A percentile compares a stretch with the other conserved stretches of the same genome.
phyloP scores from a whole-genome alignment of 2,797 vertebrate genomes.

The Onychomys torridus region DNA sequence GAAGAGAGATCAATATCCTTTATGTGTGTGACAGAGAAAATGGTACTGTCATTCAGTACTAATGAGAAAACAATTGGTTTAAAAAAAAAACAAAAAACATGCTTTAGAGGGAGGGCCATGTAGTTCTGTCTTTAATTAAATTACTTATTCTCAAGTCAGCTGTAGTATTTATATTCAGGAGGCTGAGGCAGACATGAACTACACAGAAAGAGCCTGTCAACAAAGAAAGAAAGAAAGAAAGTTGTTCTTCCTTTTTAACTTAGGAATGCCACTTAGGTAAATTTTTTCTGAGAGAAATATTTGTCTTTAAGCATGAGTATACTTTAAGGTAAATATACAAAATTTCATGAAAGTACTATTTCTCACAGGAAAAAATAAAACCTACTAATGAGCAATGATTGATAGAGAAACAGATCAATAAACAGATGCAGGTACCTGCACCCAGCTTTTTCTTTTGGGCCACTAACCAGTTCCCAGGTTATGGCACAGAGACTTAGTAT shows the following conservation, averaged over 20 bases:
- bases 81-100: not conserved
- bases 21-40: conserved; percentile 10
- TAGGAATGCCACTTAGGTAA: conserved; percentile 24
- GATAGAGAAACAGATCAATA: not conserved
- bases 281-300: conserved; percentile 16
- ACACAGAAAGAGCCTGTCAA: not conserved
- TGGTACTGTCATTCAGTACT: not conserved
- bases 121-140: conserved; percentile 49
- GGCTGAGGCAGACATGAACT: not conserved
- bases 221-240: not conserved
- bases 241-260: not conserved
- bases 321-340: not conserved
- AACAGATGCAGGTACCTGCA: not conserved
- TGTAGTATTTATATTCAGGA: not conserved
- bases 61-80: not conserved
- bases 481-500: not conserved
- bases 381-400: not conserved
- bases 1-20: conserved; percentile 15
- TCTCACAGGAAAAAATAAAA: not conserved
- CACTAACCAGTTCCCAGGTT: not conserved
- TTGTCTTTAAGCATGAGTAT: conserved; percentile 22
- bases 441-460: not conserved
- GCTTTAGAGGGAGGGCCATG: not conserved
- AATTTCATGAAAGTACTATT: not conserved
- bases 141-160: not conserved